Conservation (phyloP, 2,888 invertebrate genomes). For the Aspidiotus destructor region DNA sequence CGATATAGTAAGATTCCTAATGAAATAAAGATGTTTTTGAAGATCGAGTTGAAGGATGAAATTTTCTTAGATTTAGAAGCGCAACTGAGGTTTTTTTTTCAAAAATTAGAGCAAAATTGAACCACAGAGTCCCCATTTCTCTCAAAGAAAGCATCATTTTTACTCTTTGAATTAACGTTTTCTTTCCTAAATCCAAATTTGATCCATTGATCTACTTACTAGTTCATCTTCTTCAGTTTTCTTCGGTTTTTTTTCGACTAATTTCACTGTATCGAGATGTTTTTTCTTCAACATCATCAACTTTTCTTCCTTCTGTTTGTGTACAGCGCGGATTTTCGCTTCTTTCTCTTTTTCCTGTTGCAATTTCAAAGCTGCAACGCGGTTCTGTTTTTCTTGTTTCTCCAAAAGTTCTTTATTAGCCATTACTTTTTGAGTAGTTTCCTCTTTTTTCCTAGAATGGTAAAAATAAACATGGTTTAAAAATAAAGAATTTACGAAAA, state of each 20-base stretch:
- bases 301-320: constrained; percentile 11
- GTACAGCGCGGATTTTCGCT: background rate
- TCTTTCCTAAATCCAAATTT: too few relatives aligned
- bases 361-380: constrained; percentile 1
- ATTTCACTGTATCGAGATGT: constrained; percentile 11
- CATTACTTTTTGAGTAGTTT: too few relatives aligned
- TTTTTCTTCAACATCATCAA: constrained; percentile 15
- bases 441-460: background rate
- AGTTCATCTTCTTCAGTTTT: constrained; percentile 14
- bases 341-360: constrained; percentile 10
- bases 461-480: background rate
- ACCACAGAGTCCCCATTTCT: too few relatives aligned
- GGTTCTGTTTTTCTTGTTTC: constrained; percentile 17
- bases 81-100: too few relatives aligned
- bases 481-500: background rate
- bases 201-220: too few relatives aligned
- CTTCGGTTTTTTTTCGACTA: constrained; percentile 15
- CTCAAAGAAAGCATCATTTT: too few relatives aligned
- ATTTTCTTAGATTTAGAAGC: too few relatives aligned
- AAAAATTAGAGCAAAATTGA: too few relatives aligned
- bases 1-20: background rate
- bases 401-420: too few relatives aligned
- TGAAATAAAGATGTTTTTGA: too few relatives aligned
- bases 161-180: too few relatives aligned
- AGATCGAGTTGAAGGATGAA: too few relatives aligned